Evolutionary conservation across 2,113 vertebrate species (phyloP).

Genomic region (Cyprinodon brontotheroides): DNA sequence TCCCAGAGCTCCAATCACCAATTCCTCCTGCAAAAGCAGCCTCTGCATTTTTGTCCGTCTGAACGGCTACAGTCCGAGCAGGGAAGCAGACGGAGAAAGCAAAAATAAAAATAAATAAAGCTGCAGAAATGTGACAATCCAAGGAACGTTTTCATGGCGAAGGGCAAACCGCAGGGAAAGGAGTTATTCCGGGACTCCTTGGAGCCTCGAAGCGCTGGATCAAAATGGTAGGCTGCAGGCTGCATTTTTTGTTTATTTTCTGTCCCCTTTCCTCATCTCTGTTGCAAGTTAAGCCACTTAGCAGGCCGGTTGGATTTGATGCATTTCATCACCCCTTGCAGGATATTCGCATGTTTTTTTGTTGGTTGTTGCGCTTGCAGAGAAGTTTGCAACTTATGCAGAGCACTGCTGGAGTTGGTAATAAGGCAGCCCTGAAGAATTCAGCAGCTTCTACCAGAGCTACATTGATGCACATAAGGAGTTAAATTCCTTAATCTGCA

Average conservation of each 20-base stretch:
- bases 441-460: constrained; percentile 69
- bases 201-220: constrained; percentile 80
- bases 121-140: constrained; percentile 79
- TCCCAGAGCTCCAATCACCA: constrained; percentile 89
- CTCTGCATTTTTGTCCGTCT: constrained; percentile 80
- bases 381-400: constrained; percentile 77
- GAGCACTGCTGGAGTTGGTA: constrained; percentile 56
- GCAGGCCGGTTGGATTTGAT: constrained; percentile 74
- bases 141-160: constrained; percentile 82
- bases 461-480: constrained; percentile 73
- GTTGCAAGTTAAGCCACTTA: constrained; percentile 67
- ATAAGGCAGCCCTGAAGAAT: constrained; percentile 63
- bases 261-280: constrained; percentile 66
- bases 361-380: constrained; percentile 20
- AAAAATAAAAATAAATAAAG: constrained; percentile 24
- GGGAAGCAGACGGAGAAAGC: constrained; percentile 44
- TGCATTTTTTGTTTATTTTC: constrained; percentile 36
- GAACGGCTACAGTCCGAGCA: constrained; percentile 69
- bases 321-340: constrained; percentile 32
- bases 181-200: constrained; percentile 82
- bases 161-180: constrained; percentile 74
- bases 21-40: constrained; percentile 81
- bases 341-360: constrained; percentile 21
- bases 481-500: constrained; percentile 76
- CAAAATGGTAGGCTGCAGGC: constrained; percentile 85